A percentile compares a stretch with the other conserved stretches of the same genome.
phyloP scores from a whole-genome alignment of 2,797 vertebrate genomes.

The Scolopax rusticola region DNA sequence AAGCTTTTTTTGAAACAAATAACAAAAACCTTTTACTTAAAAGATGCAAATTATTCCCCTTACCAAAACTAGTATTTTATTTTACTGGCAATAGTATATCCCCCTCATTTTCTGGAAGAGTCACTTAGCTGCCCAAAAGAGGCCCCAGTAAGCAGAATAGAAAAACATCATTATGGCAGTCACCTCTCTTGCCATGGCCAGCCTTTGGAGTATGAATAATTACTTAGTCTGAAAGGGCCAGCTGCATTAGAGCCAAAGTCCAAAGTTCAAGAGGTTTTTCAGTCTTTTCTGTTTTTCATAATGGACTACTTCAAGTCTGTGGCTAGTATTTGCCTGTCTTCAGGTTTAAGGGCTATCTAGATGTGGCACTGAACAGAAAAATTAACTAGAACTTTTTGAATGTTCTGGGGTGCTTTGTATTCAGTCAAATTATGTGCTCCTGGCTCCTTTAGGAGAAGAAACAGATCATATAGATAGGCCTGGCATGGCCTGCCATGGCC shows the following conservation, averaged over 20 bases:
- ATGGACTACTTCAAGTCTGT: background rate
- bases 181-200: background rate
- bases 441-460: background rate
- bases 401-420: background rate
- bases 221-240: background rate
- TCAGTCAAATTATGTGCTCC: background rate
- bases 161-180: background rate
- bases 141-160: background rate
- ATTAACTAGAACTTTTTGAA: background rate
- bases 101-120: background rate
- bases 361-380: background rate
- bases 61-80: background rate
- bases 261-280: background rate
- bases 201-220: background rate
- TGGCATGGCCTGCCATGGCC: background rate
- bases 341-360: background rate
- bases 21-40: background rate
- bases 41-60: background rate
- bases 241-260: background rate
- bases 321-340: background rate
- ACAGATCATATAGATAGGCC: background rate
- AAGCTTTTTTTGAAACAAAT: background rate
- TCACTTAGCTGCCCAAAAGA: background rate
- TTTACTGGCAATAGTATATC: background rate
- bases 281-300: background rate